phyloP scores from a whole-genome alignment of 1,140 invertebrate genomes.

The Drosophila gunungcola region DNA sequence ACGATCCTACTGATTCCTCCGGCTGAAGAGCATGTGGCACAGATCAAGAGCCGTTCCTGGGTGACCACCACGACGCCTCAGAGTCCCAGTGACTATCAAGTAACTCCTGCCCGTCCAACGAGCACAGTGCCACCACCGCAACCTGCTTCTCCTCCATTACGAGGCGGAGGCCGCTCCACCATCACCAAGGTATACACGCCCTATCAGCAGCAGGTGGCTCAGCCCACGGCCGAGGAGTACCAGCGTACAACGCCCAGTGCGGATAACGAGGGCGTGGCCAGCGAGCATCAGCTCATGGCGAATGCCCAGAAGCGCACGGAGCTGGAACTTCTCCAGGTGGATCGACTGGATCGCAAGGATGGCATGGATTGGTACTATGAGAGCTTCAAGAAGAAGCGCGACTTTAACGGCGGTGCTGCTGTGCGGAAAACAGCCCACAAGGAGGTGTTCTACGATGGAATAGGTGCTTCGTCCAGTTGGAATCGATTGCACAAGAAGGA shows the following conservation, averaged over 20 bases:
- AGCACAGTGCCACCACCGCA: conserved; percentile 20
- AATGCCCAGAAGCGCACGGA: conserved; percentile 72
- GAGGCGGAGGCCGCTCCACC: conserved; percentile 85
- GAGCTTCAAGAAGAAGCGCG: conserved; percentile 88
- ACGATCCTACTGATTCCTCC: conserved; percentile 81
- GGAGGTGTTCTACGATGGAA: conserved; percentile 45
- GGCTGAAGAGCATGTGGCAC: conserved; percentile 76
- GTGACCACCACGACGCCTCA: conserved; percentile 54
- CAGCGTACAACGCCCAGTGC: conserved; percentile 74
- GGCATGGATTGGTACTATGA: conserved; percentile 90
- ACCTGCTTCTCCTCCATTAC: conserved; percentile 29
- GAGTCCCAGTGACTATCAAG: conserved; percentile 28
- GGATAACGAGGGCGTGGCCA: conserved; percentile 48
- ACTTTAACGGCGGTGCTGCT: conserved; percentile 49
- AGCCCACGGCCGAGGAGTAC: conserved; percentile 82
- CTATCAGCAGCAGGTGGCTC: conserved; percentile 66
- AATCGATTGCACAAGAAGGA: conserved; percentile 18
- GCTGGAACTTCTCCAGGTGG: conserved; percentile 33
- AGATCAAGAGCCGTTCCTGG: conserved; percentile 77
- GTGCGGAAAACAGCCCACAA: conserved; percentile 46
- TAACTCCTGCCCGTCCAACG: conserved; percentile 17
- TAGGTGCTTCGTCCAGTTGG: conserved; percentile 24
- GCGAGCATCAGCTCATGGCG: conserved; percentile 56
- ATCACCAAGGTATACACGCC: conserved; percentile 88
- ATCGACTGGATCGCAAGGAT: conserved; percentile 75